Conservation (phyloP, 2,113 vertebrate genomes). For the Semicossyphus pulcher region DNA sequence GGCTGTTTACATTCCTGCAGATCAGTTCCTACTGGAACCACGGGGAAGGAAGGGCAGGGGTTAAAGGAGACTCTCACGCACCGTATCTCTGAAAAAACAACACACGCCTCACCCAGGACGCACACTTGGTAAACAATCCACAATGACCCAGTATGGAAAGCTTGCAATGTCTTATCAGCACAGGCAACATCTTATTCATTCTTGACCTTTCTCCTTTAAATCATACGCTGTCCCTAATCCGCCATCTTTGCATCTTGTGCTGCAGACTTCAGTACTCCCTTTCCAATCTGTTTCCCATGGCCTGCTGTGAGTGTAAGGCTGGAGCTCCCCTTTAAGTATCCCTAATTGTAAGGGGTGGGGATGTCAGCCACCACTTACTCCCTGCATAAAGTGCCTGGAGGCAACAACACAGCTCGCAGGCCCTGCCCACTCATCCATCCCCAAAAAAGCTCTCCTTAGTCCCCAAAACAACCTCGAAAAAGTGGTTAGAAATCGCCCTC, state of each 20-base stretch:
- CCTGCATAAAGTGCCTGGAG: conserved; percentile 47
- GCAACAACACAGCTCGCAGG: conserved; percentile 42
- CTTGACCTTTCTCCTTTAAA: neutral
- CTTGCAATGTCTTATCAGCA: conserved; percentile 3
- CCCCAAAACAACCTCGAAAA: conserved; percentile 24
- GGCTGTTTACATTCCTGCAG: conserved; percentile 79
- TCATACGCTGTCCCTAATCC: neutral
- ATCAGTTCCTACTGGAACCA: conserved; percentile 76
- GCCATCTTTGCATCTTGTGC: neutral
- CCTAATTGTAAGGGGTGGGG: conserved; percentile 52
- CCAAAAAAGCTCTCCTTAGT: conserved; percentile 32
- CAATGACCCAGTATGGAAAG: conserved; percentile 18
- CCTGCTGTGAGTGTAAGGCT: conserved; percentile 22
- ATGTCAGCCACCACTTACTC: conserved; percentile 52
- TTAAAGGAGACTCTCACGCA: conserved; percentile 72
- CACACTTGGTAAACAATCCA: conserved; percentile 53
- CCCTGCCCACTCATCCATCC: conserved; percentile 44
- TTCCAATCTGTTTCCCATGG: conserved; percentile 29
- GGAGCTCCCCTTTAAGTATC: conserved; percentile 45
- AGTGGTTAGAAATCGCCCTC: conserved; percentile 55
- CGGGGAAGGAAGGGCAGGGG: conserved; percentile 70
- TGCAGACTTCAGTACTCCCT: neutral
- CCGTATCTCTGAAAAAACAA: conserved; percentile 59
- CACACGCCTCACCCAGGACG: conserved; percentile 43
- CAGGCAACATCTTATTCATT: neutral